Percentiles rank a stretch among this genome's conserved stretches.
These are phyloP conservation scores for Rhopilema esculentum DNA, from an alignment of 30 jellyfish, hydroid and myxozoan species.

Conservation along the genomic window DNA sequence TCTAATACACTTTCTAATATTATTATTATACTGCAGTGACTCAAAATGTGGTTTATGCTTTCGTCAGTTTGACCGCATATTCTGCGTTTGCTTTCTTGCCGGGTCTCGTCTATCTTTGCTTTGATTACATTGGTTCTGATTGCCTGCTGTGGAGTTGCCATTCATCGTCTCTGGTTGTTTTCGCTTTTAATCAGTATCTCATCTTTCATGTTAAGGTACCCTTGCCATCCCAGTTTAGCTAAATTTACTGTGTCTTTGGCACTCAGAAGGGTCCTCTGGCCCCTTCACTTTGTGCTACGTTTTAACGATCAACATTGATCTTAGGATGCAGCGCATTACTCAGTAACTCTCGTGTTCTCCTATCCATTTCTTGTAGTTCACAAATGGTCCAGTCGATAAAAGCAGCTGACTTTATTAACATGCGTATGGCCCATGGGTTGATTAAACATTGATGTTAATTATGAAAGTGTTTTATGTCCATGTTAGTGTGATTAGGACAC, in stretches of 20 bases:
- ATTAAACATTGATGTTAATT: too few species aligned
- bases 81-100: constrained; percentile 13
- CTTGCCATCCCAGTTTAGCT: constrained; percentile 19
- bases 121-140: constrained; percentile 6
- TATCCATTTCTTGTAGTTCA: constrained; percentile 37
- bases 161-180: constrained; percentile 21
- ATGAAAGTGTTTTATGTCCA: too few species aligned
- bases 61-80: neutral
- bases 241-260: constrained; percentile 26
- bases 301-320: constrained; percentile 32
- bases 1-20: too few species aligned
- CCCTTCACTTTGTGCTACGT: constrained; percentile 55
- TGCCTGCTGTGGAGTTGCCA: constrained; percentile 14
- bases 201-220: constrained; percentile 17
- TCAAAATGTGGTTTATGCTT: neutral
- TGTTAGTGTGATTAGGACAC: too few species aligned
- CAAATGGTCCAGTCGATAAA: constrained; percentile 11
- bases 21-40: neutral
- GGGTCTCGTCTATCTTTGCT: constrained; percentile 17
- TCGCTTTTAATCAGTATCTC: constrained; percentile 27
- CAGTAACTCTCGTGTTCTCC: constrained; percentile 24
- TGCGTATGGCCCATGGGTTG: constrained; percentile 53
- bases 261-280: constrained; percentile 50
- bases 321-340: constrained; percentile 46
- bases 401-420: constrained; percentile 10